These are phyloP conservation scores for Centrocercus urophasianus DNA, from an alignment of 2,113 vertebrate genomes.

Conservation along the genomic window DNA sequence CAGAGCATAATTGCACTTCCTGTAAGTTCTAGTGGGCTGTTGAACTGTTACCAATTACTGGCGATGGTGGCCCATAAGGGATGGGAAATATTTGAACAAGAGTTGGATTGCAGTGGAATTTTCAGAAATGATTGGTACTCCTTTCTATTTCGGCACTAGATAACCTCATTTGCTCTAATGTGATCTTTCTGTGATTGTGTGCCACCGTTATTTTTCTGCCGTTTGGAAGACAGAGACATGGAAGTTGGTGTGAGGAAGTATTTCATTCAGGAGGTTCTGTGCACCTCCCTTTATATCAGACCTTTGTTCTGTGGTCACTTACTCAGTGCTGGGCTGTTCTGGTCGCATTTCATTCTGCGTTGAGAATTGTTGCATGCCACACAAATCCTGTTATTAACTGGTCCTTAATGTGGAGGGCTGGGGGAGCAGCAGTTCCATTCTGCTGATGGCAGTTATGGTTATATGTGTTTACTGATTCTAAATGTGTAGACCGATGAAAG, in stretches of 20 bases:
- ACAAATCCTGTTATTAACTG: neutral
- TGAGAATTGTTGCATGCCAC: neutral
- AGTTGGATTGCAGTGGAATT: neutral
- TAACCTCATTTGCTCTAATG: accelerated
- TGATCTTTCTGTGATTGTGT: neutral
- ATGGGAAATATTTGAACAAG: neutral
- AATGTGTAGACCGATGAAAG: neutral
- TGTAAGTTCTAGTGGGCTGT: neutral
- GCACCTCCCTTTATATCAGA: neutral
- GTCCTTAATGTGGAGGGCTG: neutral
- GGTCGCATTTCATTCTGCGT: neutral
- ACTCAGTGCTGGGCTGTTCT: neutral
- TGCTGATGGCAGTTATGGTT: neutral
- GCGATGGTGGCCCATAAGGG: neutral
- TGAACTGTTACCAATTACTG: neutral
- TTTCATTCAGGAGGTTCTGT: neutral
- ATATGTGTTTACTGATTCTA: neutral
- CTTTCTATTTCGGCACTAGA: neutral
- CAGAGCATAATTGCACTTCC: neutral
- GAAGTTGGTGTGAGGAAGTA: neutral
- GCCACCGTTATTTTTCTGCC: neutral
- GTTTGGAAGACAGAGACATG: neutral
- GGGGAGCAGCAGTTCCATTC: neutral
- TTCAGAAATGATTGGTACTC: neutral
- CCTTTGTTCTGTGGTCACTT: neutral